Base-by-base conservation (phyloP, 2,888 invertebrate genomes). In the Synanthedon andrenaeformis region DNA sequence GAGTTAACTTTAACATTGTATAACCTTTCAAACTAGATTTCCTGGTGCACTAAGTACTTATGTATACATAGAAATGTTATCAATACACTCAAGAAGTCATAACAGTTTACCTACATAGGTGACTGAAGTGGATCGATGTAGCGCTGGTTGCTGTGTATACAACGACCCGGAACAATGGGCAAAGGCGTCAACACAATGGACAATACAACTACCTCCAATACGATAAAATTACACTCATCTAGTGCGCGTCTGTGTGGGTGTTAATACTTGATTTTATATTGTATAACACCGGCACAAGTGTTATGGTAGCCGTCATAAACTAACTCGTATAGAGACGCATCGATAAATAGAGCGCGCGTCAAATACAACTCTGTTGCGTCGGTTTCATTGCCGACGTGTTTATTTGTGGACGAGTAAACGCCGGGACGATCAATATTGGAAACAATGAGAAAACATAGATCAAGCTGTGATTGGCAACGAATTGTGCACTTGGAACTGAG, bases 121-220 rank as follows among this genome's bases (percentile, higher is more conserved):
- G 70, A 67, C 73, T 74, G 49, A 72, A 76, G 71, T 55, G 70
- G 68, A 74, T 75, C 75, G 74, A 76, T 74, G 72, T 74, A 66
- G 65, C 66, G 67, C 62, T 65, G 67, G 66, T 61, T 61, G 65
- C 65, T 72, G 71, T 69, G 70, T 74, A 80, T 67, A 72, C 69
- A 69, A 35, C 35, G 35, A 63, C 62, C 56, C 64, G 63, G 76
- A 86, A 86, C 85, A 86, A 86, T 85, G 72, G 82, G 58, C 67
- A 60, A 76, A 76, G 76, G 74, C 77, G 77, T 73, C 74, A 65
- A 79, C 77, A 84, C 85, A 86, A 85, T 86, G 86, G 86, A 86
- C 86, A 86, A 85, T 84, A 77, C 78, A 70, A 64, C 67, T 76
- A 69, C 74, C 75, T 75, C 69, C 74, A 74, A 79, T 76, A 75